phyloP scores from a whole-genome alignment of 2,888 invertebrate genomes.

The Choreutis nemorana region DNA sequence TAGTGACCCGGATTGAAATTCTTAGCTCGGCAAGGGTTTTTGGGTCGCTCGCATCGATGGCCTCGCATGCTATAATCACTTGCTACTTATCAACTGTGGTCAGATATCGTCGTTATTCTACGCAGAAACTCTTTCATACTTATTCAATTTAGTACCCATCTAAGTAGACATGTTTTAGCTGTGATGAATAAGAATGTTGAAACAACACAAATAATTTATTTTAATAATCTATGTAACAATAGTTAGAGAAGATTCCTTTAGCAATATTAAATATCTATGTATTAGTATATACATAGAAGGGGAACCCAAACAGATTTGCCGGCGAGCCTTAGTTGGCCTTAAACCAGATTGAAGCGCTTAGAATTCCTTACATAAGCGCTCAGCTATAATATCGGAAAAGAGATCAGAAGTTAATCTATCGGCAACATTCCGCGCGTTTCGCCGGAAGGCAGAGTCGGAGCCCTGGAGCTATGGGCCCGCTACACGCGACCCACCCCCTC shows the following conservation, averaged over 20 bases:
- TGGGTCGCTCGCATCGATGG: too few species aligned
- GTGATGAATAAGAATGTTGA: neutral
- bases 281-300: neutral
- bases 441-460: constrained; percentile 56
- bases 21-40: too few species aligned
- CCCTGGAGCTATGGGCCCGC: constrained; percentile 42
- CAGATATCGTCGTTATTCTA: too few species aligned
- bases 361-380: constrained; percentile 61
- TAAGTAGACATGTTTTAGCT: neutral
- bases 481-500: constrained; percentile 28
- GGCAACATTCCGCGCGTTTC: constrained; percentile 63
- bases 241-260: neutral
- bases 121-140: too few species aligned
- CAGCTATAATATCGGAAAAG: constrained; percentile 63
- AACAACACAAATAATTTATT: neutral
- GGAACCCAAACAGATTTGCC: constrained; percentile 28
- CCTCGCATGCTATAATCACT: too few species aligned
- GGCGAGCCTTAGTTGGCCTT: constrained; percentile 42
- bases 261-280: neutral
- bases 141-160: neutral
- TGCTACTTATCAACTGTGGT: too few species aligned
- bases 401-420: constrained; percentile 67
- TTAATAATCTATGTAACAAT: neutral
- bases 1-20: too few species aligned
- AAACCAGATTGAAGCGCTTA: constrained; percentile 58